Percentiles rank a stretch among this genome's conserved stretches.
phyloP scores from a whole-genome alignment of 2,113 vertebrate species.

The Artemisiospiza belli region DNA sequence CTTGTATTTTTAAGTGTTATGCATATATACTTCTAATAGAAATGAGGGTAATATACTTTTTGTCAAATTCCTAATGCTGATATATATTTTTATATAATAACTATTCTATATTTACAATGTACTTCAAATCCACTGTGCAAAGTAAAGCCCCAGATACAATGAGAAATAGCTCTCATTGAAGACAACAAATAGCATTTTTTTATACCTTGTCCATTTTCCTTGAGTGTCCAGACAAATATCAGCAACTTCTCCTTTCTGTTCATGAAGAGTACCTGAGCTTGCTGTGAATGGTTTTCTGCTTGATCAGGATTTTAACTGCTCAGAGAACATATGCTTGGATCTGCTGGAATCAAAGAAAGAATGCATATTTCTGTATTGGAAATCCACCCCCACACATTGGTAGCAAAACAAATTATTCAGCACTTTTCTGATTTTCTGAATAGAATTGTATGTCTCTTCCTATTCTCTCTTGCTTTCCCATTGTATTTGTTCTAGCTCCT shows the following conservation, averaged over 20 bases:
- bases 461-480: neutral
- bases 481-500: neutral
- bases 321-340: neutral
- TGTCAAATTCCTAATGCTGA: neutral
- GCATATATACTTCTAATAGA: neutral
- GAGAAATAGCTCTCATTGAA: neutral
- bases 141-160: neutral
- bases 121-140: neutral
- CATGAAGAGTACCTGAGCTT: neutral
- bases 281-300: neutral
- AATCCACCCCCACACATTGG: neutral
- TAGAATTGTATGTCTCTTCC: neutral
- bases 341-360: neutral
- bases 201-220: neutral
- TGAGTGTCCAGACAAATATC: neutral
- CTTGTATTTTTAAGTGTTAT: neutral
- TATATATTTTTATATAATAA: neutral
- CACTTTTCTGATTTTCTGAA: neutral
- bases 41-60: neutral
- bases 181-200: neutral
- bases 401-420: neutral
- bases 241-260: neutral
- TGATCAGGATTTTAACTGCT: neutral
- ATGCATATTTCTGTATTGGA: neutral
- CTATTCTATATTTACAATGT: neutral